Evolutionary conservation across 2,888 invertebrate genomes (phyloP).

Genomic region (Mantis religiosa): DNA sequence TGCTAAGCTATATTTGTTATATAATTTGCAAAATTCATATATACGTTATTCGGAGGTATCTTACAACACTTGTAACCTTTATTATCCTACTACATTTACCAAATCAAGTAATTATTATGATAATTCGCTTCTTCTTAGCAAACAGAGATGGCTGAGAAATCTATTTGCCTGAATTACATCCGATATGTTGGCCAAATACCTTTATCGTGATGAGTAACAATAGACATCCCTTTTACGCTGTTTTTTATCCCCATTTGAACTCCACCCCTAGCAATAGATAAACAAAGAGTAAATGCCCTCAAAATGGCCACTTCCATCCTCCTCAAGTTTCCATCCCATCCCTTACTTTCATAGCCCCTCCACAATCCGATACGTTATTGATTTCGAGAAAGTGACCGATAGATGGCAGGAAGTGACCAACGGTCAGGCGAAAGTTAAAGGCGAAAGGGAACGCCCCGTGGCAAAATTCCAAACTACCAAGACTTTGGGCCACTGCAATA

Average conservation of each 20-base stretch:
- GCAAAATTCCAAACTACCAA: neutral
- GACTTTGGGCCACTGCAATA: neutral
- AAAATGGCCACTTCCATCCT: neutral
- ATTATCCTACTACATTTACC: too few species aligned
- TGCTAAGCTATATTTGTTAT: too few species aligned
- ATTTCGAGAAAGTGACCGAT: slow-evolving; percentile 17
- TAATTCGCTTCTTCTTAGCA: neutral
- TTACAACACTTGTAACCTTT: too few species aligned
- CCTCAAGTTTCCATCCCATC: neutral
- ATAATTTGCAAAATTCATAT: too few species aligned
- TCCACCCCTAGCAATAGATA: neutral
- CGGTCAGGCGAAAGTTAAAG: neutral
- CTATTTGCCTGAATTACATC: neutral
- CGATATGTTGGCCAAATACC: neutral
- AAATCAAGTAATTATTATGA: too few species aligned
- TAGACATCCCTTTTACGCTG: neutral
- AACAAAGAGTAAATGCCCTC: neutral
- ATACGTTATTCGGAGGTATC: too few species aligned
- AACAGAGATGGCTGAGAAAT: neutral
- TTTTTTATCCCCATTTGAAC: neutral
- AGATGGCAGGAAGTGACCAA: slow-evolving; percentile 22
- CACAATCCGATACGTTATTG: slow-evolving; percentile 17
- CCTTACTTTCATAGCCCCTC: neutral
- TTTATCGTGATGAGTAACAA: neutral
- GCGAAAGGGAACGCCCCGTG: neutral